Conservation (phyloP, 2,888 invertebrate genomes). For the Epirrhoe tristata region DNA sequence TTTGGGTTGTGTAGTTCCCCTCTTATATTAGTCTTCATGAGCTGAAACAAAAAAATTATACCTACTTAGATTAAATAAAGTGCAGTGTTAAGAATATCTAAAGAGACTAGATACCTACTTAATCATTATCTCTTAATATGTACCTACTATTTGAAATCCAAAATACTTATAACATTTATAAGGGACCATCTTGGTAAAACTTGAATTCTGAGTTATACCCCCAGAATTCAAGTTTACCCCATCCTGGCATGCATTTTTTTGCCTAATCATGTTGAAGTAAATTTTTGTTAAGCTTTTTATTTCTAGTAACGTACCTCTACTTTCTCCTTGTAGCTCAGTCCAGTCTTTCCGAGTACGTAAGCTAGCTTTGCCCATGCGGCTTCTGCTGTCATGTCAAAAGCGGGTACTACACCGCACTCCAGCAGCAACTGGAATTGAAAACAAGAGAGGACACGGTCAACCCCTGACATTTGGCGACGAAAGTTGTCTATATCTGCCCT, state of each 20-base stretch:
- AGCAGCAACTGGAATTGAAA: slow-evolving; percentile 68
- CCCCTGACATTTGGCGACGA: too few species aligned
- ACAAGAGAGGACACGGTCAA: background rate
- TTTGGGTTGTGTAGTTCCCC: slow-evolving; percentile 71
- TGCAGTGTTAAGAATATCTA: background rate
- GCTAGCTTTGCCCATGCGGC: slow-evolving; percentile 96
- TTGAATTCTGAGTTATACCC: too few species aligned
- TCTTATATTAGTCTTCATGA: slow-evolving; percentile 77
- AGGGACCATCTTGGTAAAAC: too few species aligned
- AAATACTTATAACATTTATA: too few species aligned
- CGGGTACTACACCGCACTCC: slow-evolving; percentile 91
- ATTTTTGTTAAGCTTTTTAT: background rate
- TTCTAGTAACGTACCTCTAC: slow-evolving; percentile 78
- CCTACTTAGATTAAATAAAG: too few species aligned
- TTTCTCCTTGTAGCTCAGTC: slow-evolving; percentile 88
- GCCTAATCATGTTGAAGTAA: too few species aligned
- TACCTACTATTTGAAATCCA: too few species aligned
- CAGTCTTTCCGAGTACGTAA: slow-evolving; percentile 93
- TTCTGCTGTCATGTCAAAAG: slow-evolving; percentile 96
- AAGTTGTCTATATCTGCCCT: too few species aligned
- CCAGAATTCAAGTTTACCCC: too few species aligned
- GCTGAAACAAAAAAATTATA: slow-evolving; percentile 54
- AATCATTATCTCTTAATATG: too few species aligned
- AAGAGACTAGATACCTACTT: background rate
- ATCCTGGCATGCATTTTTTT: too few species aligned